Conservation (phyloP, 2,113 vertebrate species). For the Prunella fulvescens region DNA sequence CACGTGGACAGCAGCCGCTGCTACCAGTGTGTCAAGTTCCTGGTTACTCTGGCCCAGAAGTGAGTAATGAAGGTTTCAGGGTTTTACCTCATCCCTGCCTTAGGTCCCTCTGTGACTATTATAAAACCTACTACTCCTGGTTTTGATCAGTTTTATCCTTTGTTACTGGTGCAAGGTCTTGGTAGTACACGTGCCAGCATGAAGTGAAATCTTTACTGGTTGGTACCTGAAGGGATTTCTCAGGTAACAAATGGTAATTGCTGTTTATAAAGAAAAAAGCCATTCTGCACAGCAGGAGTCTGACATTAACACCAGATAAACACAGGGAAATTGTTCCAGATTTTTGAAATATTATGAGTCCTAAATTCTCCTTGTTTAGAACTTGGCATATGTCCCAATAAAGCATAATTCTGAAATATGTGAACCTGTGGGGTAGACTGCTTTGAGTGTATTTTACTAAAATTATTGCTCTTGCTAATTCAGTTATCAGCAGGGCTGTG, state of each 20-base stretch:
- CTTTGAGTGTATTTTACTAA: neutral
- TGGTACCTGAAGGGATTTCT: neutral
- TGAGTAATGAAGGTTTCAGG: conserved; percentile 68
- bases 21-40: conserved; percentile 98
- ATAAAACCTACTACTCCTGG: neutral
- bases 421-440: neutral
- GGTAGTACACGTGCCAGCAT: neutral
- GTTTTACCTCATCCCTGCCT: neutral
- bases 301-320: neutral
- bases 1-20: conserved; percentile 97
- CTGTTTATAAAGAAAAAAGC: neutral
- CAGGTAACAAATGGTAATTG: neutral
- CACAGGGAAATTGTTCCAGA: neutral
- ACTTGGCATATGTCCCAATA: neutral
- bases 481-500: neutral
- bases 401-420: neutral
- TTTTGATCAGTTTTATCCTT: neutral
- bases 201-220: neutral
- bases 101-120: neutral
- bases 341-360: neutral
- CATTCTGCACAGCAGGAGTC: neutral
- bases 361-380: neutral
- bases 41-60: conserved; percentile 97
- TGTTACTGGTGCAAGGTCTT: neutral
- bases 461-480: neutral